These are phyloP conservation scores for Nothoprocta pentlandii DNA, from an alignment of 2,113 vertebrate genomes.

Conservation along the genomic window DNA sequence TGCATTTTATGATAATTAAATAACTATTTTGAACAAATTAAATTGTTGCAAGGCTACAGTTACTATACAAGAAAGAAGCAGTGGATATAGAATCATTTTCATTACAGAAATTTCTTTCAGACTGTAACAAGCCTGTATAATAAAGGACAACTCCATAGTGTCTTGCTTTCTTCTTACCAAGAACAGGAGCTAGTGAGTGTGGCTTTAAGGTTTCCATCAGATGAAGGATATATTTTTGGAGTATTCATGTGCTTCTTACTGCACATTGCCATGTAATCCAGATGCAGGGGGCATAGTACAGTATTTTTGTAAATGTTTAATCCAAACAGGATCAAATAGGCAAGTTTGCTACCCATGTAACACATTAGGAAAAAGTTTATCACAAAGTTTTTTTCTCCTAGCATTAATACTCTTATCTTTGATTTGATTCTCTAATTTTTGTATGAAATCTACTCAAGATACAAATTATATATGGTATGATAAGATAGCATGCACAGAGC, in stretches of 20 bases:
- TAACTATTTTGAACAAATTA: conserved; percentile 14
- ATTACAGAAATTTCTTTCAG: not conserved
- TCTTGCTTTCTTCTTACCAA: not conserved
- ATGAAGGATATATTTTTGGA: not conserved
- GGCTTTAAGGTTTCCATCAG: not conserved
- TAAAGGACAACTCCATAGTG: not conserved
- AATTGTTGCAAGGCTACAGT: not conserved
- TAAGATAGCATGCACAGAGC: not conserved
- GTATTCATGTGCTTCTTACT: not conserved
- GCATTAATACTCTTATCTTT: not conserved
- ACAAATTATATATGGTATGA: not conserved
- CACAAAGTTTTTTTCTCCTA: not conserved
- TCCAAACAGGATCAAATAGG: not conserved
- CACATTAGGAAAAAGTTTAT: not conserved
- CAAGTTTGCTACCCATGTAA: no score
- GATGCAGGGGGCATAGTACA: not conserved
- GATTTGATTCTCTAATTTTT: not conserved
- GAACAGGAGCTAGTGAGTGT: not conserved
- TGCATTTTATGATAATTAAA: not conserved
- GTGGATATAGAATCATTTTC: not conserved
- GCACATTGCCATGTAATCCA: not conserved
- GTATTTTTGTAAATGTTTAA: not conserved
- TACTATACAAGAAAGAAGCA: no score
- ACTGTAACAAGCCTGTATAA: not conserved
- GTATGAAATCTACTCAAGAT: not conserved